phyloP scores from a whole-genome alignment of 1,140 invertebrate species.

The Magallana gigas region DNA sequence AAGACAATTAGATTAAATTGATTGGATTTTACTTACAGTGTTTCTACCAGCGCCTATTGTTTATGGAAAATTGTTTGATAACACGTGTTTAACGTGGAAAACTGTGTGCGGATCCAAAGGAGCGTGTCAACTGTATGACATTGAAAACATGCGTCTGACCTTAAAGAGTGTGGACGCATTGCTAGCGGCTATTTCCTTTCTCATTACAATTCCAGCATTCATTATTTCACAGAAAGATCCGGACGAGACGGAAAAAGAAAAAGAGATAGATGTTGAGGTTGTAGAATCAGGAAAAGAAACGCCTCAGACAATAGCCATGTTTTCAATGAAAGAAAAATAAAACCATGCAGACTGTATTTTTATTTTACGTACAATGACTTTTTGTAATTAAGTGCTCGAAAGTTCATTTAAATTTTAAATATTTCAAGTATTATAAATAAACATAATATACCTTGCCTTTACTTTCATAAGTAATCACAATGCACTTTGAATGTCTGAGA shows the following conservation, averaged over 20 bases:
- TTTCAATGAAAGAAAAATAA: not conserved
- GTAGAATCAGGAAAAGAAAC: not conserved
- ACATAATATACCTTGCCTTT: too few relatives aligned
- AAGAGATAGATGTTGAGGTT: not conserved
- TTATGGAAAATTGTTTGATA: conserved; percentile 55
- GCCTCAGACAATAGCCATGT: not conserved
- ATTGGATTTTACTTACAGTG: conserved; percentile 46
- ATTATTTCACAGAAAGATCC: conserved; percentile 19
- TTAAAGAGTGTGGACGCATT: conserved; percentile 36
- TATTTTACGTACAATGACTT: too few relatives aligned
- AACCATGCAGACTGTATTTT: too few relatives aligned
- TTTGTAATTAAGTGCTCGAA: too few relatives aligned
- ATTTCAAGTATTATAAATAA: too few relatives aligned
- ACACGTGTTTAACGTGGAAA: conserved; percentile 49
- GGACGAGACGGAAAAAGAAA: not conserved
- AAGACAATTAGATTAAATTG: not conserved
- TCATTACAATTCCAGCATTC: conserved; percentile 47
- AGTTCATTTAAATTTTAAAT: too few relatives aligned
- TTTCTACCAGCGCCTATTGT: conserved; percentile 57
- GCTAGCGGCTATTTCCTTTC: not conserved
- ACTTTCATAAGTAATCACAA: not conserved
- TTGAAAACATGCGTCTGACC: conserved; percentile 51
- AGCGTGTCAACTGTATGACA: conserved; percentile 56
- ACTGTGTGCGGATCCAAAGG: conserved; percentile 43
- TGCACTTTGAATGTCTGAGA: not conserved